These are phyloP conservation scores for Cyanoderma ruficeps DNA, from an alignment of 2,113 vertebrate species.

Conservation along the genomic window DNA sequence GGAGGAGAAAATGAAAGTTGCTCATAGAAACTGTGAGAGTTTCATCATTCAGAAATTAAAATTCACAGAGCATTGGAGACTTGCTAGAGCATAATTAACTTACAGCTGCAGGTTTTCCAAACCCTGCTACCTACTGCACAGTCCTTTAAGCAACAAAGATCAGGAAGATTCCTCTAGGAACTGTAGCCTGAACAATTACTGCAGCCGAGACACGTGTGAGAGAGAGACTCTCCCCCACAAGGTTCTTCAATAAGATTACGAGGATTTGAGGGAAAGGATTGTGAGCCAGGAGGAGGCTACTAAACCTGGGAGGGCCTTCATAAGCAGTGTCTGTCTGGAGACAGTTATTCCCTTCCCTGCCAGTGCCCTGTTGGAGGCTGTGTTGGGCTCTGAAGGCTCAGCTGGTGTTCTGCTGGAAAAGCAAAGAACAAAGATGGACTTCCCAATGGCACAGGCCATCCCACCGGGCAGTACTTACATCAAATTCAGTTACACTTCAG, in stretches of 20 bases:
- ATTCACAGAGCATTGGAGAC: neutral
- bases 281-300: neutral
- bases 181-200: neutral
- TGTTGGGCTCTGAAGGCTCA: neutral
- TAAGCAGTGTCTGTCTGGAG: neutral
- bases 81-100: neutral
- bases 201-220: neutral
- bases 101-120: neutral
- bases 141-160: neutral
- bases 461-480: neutral
- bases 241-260: neutral
- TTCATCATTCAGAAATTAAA: neutral
- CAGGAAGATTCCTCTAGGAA: neutral
- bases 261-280: neutral
- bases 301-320: neutral
- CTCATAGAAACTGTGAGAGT: neutral
- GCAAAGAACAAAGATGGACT: neutral
- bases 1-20: conserved; percentile 9
- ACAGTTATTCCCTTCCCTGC: neutral
- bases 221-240: neutral
- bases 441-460: neutral
- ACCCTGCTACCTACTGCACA: neutral
- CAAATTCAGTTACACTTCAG: neutral
- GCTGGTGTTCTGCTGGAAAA: neutral
- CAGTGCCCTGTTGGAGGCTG: neutral